Percentiles rank a stretch among this genome's conserved stretches.
phyloP scores from a whole-genome alignment of 2,888 invertebrate species.

The Caenorhabditis macrosperma region DNA sequence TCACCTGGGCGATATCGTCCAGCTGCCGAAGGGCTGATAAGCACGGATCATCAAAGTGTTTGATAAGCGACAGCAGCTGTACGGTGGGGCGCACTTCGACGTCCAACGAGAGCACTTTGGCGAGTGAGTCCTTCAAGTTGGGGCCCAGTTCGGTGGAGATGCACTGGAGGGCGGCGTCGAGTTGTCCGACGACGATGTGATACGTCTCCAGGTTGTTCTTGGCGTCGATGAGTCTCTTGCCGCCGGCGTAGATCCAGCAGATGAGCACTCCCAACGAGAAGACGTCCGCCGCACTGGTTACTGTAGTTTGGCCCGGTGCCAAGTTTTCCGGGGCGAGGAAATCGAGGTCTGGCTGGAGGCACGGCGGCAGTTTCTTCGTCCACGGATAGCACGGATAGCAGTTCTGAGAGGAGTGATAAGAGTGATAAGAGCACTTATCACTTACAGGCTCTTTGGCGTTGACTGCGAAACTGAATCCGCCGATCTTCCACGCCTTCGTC shows the following conservation, averaged over 20 bases:
- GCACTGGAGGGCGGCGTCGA: conserved; percentile 74
- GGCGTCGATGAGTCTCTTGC: conserved; percentile 91
- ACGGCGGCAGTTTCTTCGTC: conserved; percentile 92
- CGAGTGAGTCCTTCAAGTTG: conserved; percentile 72
- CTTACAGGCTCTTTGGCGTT: conserved; percentile 74
- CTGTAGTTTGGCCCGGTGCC: conserved; percentile 80
- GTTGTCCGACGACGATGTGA: conserved; percentile 89
- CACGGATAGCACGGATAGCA: conserved; percentile 89
- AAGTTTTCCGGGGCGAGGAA: conserved; percentile 95
- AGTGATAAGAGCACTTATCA: background rate
- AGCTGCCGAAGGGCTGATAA: conserved; percentile 93
- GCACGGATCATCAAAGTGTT: conserved; percentile 88
- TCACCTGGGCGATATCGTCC: conserved; percentile 87
- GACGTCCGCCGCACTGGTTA: conserved; percentile 92
- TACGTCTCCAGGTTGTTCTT: conserved; percentile 92
- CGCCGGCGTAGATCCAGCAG: conserved; percentile 92
- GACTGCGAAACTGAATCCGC: conserved; percentile 90
- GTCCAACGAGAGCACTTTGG: conserved; percentile 81
- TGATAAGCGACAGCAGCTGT: conserved; percentile 89
- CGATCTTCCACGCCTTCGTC: conserved; percentile 95
- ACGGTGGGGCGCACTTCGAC: conserved; percentile 91
- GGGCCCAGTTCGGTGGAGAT: conserved; percentile 86
- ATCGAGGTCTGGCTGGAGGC: conserved; percentile 95
- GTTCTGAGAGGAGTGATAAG: conserved; percentile 83
- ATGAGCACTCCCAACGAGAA: conserved; percentile 95